phyloP scores from a whole-genome alignment of 2,797 vertebrate species.

The Sebastes itinus region DNA sequence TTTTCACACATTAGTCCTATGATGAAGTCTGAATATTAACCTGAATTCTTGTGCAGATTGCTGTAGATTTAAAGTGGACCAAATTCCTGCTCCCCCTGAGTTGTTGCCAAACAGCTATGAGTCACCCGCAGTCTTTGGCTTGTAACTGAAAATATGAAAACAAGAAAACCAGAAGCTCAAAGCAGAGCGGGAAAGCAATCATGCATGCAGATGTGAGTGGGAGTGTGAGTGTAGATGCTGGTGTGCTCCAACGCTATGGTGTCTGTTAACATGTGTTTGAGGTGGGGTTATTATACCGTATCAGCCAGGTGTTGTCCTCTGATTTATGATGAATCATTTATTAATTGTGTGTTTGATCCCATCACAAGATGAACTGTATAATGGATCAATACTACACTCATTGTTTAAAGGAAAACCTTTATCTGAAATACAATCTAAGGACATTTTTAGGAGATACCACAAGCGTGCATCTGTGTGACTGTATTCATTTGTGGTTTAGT shows the following conservation, averaged over 20 bases:
- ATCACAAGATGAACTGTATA: not conserved
- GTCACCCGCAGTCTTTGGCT: slow-evolving; percentile 40
- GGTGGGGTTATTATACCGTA: not conserved
- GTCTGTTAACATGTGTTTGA: not conserved
- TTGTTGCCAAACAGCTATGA: slow-evolving; percentile 53
- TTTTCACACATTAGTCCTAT: not conserved
- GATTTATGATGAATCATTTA: not conserved
- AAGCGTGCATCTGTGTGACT: not conserved
- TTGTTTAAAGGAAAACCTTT: not conserved
- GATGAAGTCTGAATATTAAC: slow-evolving; percentile 3
- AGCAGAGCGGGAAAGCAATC: slow-evolving; percentile 21
- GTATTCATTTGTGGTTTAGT: not conserved
- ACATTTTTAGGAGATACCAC: not conserved
- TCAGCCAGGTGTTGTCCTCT: not conserved
- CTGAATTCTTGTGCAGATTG: slow-evolving; percentile 9
- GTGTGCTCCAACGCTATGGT: not conserved
- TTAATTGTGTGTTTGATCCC: not conserved
- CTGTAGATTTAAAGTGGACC: slow-evolving; percentile 23
- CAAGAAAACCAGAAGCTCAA: slow-evolving; percentile 46
- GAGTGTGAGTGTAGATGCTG: not conserved
- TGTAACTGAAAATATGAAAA: slow-evolving; percentile 43
- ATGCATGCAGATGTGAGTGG: not conserved
- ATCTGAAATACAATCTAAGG: not conserved
- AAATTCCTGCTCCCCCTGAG: slow-evolving; percentile 35
- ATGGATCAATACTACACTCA: not conserved